Percentiles rank a stretch among this genome's conserved stretches.
phyloP scores from a whole-genome alignment of 2,113 vertebrate genomes.

The Athene noctua region DNA sequence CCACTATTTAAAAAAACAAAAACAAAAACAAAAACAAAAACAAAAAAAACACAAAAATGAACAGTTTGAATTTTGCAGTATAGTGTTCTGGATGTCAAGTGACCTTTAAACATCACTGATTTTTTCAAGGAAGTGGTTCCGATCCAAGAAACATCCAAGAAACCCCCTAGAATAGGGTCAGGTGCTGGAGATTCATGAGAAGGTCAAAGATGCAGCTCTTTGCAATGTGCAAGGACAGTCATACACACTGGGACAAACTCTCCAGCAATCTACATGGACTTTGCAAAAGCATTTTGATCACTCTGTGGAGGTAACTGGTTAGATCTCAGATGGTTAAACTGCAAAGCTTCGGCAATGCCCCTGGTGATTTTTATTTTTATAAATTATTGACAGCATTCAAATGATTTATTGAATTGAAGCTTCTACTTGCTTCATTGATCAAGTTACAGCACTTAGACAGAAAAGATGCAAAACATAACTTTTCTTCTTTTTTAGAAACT shows the following conservation, averaged over 20 bases:
- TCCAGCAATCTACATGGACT: not conserved
- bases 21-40: not conserved
- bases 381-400: not conserved
- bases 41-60: not conserved
- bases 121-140: not conserved
- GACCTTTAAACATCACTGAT: not conserved
- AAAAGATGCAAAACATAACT: not conserved
- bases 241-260: not conserved
- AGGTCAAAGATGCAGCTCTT: not conserved
- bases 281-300: not conserved
- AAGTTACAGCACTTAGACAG: not conserved
- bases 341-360: not conserved
- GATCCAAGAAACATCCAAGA: not conserved
- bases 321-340: not conserved
- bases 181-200: not conserved
- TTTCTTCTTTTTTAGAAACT: not conserved
- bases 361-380: not conserved
- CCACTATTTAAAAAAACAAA: not conserved
- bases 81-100: not conserved
- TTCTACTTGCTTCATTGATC: not conserved
- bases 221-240: not conserved
- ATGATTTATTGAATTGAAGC: not conserved
- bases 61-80: not conserved
- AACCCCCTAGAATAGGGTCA: not conserved
- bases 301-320: not conserved